phyloP scores from a whole-genome alignment of 2,797 vertebrate species.

The Leptodactylus fallax region DNA sequence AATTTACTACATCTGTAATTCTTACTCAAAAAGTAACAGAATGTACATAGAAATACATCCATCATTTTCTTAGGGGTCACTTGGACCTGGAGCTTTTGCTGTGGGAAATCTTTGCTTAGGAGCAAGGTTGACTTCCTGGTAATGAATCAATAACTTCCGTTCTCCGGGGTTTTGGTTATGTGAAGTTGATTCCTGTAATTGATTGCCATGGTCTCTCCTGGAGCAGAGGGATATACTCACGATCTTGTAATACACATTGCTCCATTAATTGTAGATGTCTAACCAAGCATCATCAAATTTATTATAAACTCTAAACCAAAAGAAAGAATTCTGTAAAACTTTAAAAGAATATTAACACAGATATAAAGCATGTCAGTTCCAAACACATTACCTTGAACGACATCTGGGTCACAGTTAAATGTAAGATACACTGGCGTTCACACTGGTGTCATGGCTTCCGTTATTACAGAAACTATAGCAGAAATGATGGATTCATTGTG shows the following conservation, averaged over 20 bases:
- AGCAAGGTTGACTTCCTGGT: constrained; percentile 52
- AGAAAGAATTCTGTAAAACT: neutral
- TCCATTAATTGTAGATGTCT: constrained; percentile 48
- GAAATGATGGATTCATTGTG: no score
- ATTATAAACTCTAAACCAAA: constrained; percentile 32
- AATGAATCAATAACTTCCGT: constrained; percentile 44
- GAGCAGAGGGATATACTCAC: constrained; percentile 38
- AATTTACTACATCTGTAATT: neutral
- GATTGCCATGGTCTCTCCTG: constrained; percentile 53
- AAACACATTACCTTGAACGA: no score
- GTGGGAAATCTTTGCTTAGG: constrained; percentile 23
- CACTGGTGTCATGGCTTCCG: no score
- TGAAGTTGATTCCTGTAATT: constrained; percentile 59
- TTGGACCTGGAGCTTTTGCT: constrained; percentile 14
- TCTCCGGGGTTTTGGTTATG: constrained; percentile 49
- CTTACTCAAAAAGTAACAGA: neutral
- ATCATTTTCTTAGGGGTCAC: neutral
- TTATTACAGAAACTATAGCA: no score
- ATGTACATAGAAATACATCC: neutral
- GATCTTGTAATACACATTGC: constrained; percentile 50
- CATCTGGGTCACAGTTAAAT: no score
- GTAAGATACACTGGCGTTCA: no score
- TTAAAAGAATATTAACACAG: no score
- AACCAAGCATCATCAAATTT: constrained; percentile 40
- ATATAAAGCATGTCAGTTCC: no score